A percentile compares a stretch with the other conserved stretches of the same genome.
Evolutionary conservation across 2,888 invertebrate genomes (phyloP).

Genomic region (Actias luna): DNA sequence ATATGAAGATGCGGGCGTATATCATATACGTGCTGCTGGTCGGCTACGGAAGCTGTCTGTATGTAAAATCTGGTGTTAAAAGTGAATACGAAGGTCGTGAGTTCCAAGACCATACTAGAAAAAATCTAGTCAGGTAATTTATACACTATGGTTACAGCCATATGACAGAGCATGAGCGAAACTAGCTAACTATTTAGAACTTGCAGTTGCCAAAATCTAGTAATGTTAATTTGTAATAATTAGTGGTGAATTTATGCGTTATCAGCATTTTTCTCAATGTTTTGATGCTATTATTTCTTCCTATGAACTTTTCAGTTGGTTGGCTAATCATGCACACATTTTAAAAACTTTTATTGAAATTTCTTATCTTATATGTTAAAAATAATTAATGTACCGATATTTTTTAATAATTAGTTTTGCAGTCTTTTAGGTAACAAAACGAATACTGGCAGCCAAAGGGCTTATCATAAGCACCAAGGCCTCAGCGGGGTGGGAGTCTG

Average conservation of each 20-base stretch:
- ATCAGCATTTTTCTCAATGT: too few species aligned
- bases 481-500: constrained; percentile 76
- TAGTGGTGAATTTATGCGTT: too few species aligned
- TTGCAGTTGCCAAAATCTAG: too few species aligned
- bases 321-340: too few species aligned
- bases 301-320: too few species aligned
- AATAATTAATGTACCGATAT: constrained; percentile 30
- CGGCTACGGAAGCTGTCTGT: constrained; percentile 38
- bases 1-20: constrained; percentile 32
- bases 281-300: too few species aligned
- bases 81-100: constrained; percentile 45
- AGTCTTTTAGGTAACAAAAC: constrained; percentile 33
- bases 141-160: neutral
- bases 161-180: too few species aligned
- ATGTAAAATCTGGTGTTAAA: constrained; percentile 52
- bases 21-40: constrained; percentile 36
- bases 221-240: too few species aligned
- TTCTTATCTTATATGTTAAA: too few species aligned
- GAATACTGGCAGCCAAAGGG: constrained; percentile 31
- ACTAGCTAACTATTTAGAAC: too few species aligned
- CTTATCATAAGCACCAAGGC: constrained; percentile 22
- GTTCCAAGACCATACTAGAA: constrained; percentile 37
- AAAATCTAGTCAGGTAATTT: constrained; percentile 44
- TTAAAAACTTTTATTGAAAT: too few species aligned
- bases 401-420: constrained; percentile 17